Percentiles rank a stretch among this genome's conserved stretches.
Conservation (phyloP, 1,140 invertebrate genomes). For the Choristoneura fumiferana region DNA sequence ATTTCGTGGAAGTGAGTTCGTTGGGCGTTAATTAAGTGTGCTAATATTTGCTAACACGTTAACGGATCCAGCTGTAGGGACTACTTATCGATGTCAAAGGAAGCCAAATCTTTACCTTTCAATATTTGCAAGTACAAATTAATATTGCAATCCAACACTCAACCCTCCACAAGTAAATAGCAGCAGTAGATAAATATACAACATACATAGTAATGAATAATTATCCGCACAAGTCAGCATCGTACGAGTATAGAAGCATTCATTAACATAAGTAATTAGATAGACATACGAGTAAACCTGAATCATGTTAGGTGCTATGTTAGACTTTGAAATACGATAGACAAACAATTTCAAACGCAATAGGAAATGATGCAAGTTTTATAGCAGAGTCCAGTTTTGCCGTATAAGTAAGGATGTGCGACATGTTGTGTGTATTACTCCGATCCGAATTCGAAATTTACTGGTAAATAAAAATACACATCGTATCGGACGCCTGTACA, state of each 20-base stretch:
- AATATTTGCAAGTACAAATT: neutral
- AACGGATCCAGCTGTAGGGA: conserved; percentile 34
- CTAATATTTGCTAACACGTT: conserved; percentile 56
- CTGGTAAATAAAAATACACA: conserved; percentile 18
- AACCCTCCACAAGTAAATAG: neutral
- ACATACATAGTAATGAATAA: conserved; percentile 4
- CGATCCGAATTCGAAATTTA: neutral
- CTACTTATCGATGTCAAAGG: conserved; percentile 6
- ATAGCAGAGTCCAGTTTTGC: too few species aligned
- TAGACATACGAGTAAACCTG: too few species aligned
- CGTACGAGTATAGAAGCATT: too few species aligned
- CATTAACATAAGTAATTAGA: too few species aligned
- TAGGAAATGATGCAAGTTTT: too few species aligned
- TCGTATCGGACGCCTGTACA: conserved; percentile 24
- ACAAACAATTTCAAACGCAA: too few species aligned
- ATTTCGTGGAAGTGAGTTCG: conserved; percentile 66
- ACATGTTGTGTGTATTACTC: too few species aligned
- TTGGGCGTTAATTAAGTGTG: conserved; percentile 63
- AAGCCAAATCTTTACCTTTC: neutral
- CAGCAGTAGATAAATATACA: neutral
- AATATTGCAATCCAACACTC: neutral
- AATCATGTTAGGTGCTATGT: too few species aligned
- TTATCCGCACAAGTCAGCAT: neutral
- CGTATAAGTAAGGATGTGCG: too few species aligned
- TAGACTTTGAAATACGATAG: too few species aligned